Evolutionary conservation across 2,113 vertebrate genomes (phyloP), one percentile per base, ranked within the genome.

Genomic region (Phycodurus eques): DNA sequence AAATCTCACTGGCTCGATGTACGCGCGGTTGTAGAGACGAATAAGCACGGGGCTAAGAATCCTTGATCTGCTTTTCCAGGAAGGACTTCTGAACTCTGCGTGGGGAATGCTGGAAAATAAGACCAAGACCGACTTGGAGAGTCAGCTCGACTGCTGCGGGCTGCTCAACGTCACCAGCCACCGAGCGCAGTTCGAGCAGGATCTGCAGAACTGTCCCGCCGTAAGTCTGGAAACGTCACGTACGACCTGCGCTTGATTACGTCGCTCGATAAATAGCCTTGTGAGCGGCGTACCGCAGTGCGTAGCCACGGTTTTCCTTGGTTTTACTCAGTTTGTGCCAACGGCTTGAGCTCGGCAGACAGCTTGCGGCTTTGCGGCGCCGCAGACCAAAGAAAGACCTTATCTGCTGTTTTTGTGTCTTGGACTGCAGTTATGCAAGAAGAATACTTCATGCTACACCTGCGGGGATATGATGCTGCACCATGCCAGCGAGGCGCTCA

Each of bases 81-180:
- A 92, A 77, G 75, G 84, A 4, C 85, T 98, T 73, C 90, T 98
- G 78, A 93, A 80, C 51, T 88, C 93, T 0, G 72, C 94, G 0
- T 98, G 96, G 96, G 19, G 78, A 22, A 67, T 92, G 0, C 77
- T 96, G 91, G 53, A 88, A 3, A 92, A 93, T 13, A 62, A 81
- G 0, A 96, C 94, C 8, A 93, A 86, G 68, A 71, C 4, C 3
- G 89, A 95, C 60, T 80, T 96, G 80, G 94, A 98, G 90, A 81
- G 8, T 3, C 93, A 91, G 68, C 88, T 96, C 71, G 78, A 96
- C 88, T 98, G 96, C 86, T 98, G 95, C 17, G 96, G 96, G 4
- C 88, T 97, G 70, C 88, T 95, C 70, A 96, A 97, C 81, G 65
- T 66, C 62, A 93, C 91, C 2, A 2, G 4, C 0, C 83, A 15